Conservation (phyloP, 2,797 vertebrate species). For the Diglossa cyanea region DNA sequence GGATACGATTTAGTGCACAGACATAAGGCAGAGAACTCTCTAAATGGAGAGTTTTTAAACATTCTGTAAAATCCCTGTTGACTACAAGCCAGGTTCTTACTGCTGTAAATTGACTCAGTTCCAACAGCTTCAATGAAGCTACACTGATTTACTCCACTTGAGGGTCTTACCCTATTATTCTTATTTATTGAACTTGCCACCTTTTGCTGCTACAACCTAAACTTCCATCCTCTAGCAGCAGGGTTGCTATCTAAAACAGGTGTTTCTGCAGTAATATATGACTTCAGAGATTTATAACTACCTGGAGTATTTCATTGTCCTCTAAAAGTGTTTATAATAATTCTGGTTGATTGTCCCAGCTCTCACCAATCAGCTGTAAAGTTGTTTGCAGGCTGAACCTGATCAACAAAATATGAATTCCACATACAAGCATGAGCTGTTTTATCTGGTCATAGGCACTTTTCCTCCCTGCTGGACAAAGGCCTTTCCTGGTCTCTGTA, state of each 20-base stretch:
- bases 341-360: not conserved
- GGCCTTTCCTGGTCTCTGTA: not conserved
- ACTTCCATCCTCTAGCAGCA: constrained; percentile 16
- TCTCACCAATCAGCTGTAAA: not conserved
- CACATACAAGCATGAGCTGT: not conserved
- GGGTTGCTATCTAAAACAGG: constrained; percentile 28
- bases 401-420: not conserved
- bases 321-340: not conserved
- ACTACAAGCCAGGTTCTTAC: constrained; percentile 43
- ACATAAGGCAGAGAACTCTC: not conserved
- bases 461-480: not conserved
- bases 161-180: constrained; percentile 32
- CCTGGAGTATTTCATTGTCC: not conserved
- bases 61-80: constrained; percentile 31
- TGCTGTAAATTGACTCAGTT: constrained; percentile 42
- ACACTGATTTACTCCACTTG: constrained; percentile 35
- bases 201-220: constrained; percentile 22
- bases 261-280: constrained; percentile 13
- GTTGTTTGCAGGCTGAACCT: not conserved
- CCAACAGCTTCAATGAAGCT: constrained; percentile 36
- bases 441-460: not conserved
- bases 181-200: constrained; percentile 58
- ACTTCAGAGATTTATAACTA: not conserved
- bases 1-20: not conserved
- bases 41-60: constrained; percentile 20